A percentile compares a stretch with the other conserved stretches of the same genome.
Conservation (phyloP, 2,113 vertebrate genomes). For the Sinocyclocheilus anophthalmus region DNA sequence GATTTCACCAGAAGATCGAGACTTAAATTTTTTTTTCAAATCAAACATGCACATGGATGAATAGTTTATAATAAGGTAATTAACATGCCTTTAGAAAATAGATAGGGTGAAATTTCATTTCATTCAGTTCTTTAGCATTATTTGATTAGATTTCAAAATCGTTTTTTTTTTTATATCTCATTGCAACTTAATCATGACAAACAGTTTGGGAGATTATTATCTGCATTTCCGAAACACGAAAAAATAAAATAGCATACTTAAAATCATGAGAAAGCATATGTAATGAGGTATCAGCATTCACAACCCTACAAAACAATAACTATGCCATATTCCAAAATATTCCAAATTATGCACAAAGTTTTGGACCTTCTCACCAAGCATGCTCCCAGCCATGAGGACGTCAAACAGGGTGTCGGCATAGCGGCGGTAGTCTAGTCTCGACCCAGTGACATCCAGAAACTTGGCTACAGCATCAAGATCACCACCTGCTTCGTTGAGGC, state of each 20-base stretch:
- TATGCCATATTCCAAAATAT: not conserved
- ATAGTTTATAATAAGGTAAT: no score
- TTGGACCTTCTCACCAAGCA: constrained; percentile 82
- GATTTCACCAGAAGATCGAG: no score
- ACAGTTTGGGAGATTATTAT: not conserved
- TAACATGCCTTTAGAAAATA: no score
- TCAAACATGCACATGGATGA: no score
- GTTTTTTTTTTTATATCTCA: no score
- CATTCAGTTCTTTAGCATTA: no score
- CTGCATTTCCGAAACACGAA: not conserved
- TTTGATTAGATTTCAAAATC: no score
- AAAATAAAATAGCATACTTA: not conserved
- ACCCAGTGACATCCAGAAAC: constrained; percentile 88
- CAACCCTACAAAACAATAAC: not conserved
- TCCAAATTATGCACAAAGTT: not conserved
- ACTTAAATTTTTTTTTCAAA: no score
- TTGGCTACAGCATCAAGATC: constrained; percentile 91
- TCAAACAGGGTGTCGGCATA: constrained; percentile 95
- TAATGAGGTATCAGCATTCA: not conserved
- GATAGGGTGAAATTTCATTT: no score
- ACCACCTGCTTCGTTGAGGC: constrained; percentile 87
- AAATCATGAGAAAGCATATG: not conserved
- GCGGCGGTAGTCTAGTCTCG: constrained; percentile 89
- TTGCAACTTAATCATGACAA: not conserved
- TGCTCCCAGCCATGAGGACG: constrained; percentile 92